Evolutionary conservation across 2,888 invertebrate species (phyloP).

Genomic region (Chaetogeoica ovagalla): DNA sequence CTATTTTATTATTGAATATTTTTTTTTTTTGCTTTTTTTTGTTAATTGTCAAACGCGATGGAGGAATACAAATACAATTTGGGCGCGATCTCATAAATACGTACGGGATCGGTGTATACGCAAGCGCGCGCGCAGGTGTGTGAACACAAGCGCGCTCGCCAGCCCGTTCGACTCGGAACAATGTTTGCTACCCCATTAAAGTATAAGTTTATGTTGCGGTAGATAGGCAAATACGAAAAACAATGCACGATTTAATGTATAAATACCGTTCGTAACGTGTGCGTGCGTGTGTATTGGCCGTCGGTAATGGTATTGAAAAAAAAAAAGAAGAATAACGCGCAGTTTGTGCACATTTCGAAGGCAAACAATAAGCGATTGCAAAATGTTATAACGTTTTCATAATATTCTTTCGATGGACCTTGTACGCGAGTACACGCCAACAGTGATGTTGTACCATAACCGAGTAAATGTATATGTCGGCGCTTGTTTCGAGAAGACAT

Average conservation of each 20-base stretch:
- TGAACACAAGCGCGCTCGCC: neutral
- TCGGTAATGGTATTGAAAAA: neutral
- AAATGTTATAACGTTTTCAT: neutral
- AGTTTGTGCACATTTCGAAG: conserved; percentile 21
- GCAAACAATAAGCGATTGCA: conserved; percentile 14
- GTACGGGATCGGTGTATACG: no score
- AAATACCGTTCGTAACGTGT: neutral
- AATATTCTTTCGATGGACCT: no score
- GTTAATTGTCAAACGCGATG: no score
- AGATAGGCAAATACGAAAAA: conserved; percentile 23
- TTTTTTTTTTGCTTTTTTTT: no score
- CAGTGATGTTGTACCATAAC: no score
- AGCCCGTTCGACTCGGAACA: neutral
- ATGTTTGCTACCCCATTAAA: conserved; percentile 41
- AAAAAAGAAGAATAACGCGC: conserved; percentile 3
- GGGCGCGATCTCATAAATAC: no score
- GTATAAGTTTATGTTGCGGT: neutral
- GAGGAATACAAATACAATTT: no score
- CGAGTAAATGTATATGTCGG: no score
- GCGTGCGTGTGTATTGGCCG: neutral
- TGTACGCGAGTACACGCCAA: no score
- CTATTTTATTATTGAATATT: no score
- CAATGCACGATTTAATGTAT: neutral
- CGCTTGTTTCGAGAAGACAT: no score
- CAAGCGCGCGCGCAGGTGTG: neutral